Percentiles rank a stretch among this genome's conserved stretches.
Evolutionary conservation across 2,888 invertebrate species (phyloP).

Genomic region (Encarsia formosa): DNA sequence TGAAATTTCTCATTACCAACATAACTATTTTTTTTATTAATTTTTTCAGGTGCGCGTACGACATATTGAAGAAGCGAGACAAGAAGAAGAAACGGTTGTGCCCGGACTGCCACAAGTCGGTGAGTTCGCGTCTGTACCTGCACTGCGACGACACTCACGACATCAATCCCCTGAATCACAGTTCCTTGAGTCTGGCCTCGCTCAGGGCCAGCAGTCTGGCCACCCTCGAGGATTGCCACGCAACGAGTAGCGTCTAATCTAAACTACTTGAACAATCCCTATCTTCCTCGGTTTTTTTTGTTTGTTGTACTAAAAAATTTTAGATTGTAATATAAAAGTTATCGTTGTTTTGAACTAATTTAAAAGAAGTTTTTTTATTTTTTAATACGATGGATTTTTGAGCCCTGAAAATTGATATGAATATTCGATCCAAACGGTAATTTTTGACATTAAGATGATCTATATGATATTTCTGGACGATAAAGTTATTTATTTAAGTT

Average conservation of each 20-base stretch:
- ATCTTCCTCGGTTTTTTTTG: background rate
- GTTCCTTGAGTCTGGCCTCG: constrained; percentile 53
- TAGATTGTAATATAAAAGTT: too few species aligned
- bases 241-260: constrained; percentile 48
- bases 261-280: background rate
- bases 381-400: too few species aligned
- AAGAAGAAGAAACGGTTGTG: constrained; percentile 64
- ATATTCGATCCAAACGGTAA: too few species aligned
- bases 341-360: too few species aligned
- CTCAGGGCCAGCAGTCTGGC: constrained; percentile 49
- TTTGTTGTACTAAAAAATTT: too few species aligned
- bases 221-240: constrained; percentile 49
- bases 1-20: too few species aligned
- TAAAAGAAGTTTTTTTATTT: too few species aligned
- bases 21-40: too few species aligned
- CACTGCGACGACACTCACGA: constrained; percentile 43
- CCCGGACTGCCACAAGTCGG: constrained; percentile 67
- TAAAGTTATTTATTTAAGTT: too few species aligned
- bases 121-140: constrained; percentile 64
- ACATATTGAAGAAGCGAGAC: constrained; percentile 61
- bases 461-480: too few species aligned
- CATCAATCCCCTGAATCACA: constrained; percentile 47
- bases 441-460: too few species aligned
- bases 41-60: constrained; percentile 67
- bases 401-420: too few species aligned